Conservation (phyloP, 23 tunicate genomes). For the Clavelina lepadiformis region DNA sequence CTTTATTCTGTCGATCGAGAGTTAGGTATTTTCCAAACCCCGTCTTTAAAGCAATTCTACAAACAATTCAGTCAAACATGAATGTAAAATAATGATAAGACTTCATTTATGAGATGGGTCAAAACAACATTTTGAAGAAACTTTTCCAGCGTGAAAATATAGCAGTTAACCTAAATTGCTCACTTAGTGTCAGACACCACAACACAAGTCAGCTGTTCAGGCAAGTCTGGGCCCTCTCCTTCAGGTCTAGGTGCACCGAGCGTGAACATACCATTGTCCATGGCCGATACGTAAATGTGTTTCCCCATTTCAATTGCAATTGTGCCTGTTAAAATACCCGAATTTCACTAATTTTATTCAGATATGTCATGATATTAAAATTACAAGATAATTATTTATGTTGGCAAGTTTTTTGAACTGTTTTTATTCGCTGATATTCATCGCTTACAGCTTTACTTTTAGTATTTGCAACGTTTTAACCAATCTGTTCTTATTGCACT, state of each 20-base stretch:
- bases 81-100: not conserved
- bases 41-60: slow-evolving; percentile 85
- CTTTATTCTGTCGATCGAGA: slow-evolving; percentile 56
- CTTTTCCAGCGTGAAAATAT: not conserved
- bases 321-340: slow-evolving; percentile 23
- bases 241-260: slow-evolving; percentile 85
- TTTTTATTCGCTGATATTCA: too few relatives aligned
- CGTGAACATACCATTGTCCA: slow-evolving; percentile 95
- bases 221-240: slow-evolving; percentile 89
- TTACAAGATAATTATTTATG: too few relatives aligned
- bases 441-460: too few relatives aligned
- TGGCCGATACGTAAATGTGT: slow-evolving; percentile 75
- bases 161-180: not conserved
- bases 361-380: too few relatives aligned
- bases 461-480: too few relatives aligned
- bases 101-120: not conserved
- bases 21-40: slow-evolving; percentile 89
- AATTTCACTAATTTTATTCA: too few relatives aligned
- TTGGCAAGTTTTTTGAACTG: too few relatives aligned
- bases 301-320: slow-evolving; percentile 91
- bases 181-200: slow-evolving; percentile 73
- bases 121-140: not conserved
- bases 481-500: too few relatives aligned
- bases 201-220: slow-evolving; percentile 88
- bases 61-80: too few relatives aligned